Evolutionary conservation across 2,113 vertebrate species (phyloP).

Genomic region (Talpa occidentalis): DNA sequence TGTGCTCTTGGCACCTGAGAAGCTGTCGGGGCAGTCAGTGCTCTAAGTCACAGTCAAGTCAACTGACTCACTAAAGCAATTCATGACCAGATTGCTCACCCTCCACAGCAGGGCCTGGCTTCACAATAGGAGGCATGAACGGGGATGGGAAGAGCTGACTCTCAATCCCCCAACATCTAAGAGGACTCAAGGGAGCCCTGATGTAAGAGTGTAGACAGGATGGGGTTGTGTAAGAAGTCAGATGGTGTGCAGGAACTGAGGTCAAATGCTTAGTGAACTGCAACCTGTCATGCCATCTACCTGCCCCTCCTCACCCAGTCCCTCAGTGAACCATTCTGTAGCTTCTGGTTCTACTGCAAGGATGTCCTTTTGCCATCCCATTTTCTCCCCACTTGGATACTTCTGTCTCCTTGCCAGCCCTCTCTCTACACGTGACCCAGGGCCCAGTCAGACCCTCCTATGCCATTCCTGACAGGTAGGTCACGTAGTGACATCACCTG

Average conservation of each 20-base stretch:
- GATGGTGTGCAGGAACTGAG: no score
- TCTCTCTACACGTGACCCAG: not conserved
- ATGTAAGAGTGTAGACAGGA: no score
- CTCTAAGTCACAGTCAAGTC: no score
- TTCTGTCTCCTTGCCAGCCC: rapidly evolving
- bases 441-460: not conserved
- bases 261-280: rapidly evolving
- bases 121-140: no score
- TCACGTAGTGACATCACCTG: not conserved
- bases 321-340: not conserved
- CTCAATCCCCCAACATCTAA: not conserved
- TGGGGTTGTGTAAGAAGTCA: not conserved
- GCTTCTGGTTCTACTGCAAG: not conserved
- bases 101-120: no score
- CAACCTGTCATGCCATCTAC: not conserved
- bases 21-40: no score
- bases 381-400: not conserved
- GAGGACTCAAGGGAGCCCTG: not conserved
- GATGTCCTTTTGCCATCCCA: not conserved
- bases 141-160: no score
- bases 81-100: no score
- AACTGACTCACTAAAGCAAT: no score
- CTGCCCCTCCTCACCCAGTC: not conserved
- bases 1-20: no score
- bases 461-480: no score